phyloP scores from a whole-genome alignment of 2,888 invertebrate species.

The Gari tellinella region DNA sequence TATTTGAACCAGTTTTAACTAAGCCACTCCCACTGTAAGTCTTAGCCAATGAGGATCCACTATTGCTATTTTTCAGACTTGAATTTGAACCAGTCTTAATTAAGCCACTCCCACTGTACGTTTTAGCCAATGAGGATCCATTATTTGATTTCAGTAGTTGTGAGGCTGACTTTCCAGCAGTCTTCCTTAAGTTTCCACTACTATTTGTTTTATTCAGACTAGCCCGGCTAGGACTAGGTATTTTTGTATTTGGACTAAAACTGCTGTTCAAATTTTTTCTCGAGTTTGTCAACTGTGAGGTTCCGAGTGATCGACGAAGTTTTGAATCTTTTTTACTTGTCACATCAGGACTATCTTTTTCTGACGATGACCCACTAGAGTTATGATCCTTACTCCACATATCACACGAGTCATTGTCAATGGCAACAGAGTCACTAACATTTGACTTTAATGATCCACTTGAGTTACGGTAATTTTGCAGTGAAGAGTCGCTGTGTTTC shows the following conservation, averaged over 20 bases:
- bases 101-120: constrained; percentile 53
- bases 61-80: constrained; percentile 61
- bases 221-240: constrained; percentile 62
- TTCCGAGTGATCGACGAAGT: constrained; percentile 35
- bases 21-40: too few relatives aligned
- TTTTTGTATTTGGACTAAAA: constrained; percentile 43
- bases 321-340: constrained; percentile 40
- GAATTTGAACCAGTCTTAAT: constrained; percentile 59
- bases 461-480: constrained; percentile 51
- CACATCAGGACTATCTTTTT: constrained; percentile 25
- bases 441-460: constrained; percentile 56
- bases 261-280: constrained; percentile 41
- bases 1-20: constrained; percentile 68
- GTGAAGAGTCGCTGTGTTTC: constrained; percentile 48
- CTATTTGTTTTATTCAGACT: constrained; percentile 64
- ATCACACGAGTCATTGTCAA: constrained; percentile 16
- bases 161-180: constrained; percentile 43
- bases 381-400: constrained; percentile 60
- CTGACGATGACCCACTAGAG: constrained; percentile 69
- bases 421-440: constrained; percentile 39
- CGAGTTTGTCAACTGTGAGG: constrained; percentile 31
- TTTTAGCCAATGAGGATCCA: constrained; percentile 69
- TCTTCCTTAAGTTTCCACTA: constrained; percentile 54
- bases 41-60: too few relatives aligned
- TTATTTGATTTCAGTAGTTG: constrained; percentile 70